Conservation (phyloP, 2,888 invertebrate genomes). For the Lasioglossum vierecki region DNA sequence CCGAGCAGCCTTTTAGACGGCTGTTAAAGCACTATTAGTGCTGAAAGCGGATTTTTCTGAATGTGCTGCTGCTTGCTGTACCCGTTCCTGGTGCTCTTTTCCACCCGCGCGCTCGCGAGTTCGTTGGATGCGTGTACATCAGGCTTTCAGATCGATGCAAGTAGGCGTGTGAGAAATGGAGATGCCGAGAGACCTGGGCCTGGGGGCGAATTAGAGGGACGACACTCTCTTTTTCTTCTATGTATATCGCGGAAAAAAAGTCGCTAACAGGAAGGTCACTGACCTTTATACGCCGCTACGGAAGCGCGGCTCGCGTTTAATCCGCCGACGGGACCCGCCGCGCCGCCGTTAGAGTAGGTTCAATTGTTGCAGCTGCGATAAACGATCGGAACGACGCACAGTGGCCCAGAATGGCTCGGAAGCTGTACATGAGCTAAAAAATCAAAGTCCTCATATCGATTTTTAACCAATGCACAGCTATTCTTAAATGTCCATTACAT, state of each 20-base stretch:
- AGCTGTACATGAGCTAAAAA: too few species aligned
- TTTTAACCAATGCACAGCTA: too few species aligned
- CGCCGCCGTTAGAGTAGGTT: background rate
- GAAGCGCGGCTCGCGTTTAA: conserved; percentile 14
- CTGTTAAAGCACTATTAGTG: conserved; percentile 54
- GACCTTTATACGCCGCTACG: conserved; percentile 6
- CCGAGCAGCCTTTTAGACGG: conserved; percentile 63
- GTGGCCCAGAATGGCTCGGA: too few species aligned
- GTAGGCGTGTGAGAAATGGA: conserved; percentile 55
- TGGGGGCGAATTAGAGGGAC: conserved; percentile 58
- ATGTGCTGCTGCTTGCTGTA: conserved; percentile 41
- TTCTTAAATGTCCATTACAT: too few species aligned
- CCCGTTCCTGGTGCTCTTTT: background rate
- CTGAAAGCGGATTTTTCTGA: conserved; percentile 62
- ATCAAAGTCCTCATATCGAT: too few species aligned
- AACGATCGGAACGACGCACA: background rate
- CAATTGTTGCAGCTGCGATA: background rate
- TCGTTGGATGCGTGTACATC: conserved; percentile 26
- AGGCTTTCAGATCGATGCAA: conserved; percentile 60
- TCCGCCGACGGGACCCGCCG: background rate
- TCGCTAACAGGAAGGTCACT: conserved; percentile 51
- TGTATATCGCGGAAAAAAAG: conserved; percentile 47
- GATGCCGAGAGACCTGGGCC: conserved; percentile 36
- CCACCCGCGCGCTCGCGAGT: conserved; percentile 13
- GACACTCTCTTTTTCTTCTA: conserved; percentile 54